Conservation (phyloP, 2,797 vertebrate genomes). For the Pangasius krempfi region DNA sequence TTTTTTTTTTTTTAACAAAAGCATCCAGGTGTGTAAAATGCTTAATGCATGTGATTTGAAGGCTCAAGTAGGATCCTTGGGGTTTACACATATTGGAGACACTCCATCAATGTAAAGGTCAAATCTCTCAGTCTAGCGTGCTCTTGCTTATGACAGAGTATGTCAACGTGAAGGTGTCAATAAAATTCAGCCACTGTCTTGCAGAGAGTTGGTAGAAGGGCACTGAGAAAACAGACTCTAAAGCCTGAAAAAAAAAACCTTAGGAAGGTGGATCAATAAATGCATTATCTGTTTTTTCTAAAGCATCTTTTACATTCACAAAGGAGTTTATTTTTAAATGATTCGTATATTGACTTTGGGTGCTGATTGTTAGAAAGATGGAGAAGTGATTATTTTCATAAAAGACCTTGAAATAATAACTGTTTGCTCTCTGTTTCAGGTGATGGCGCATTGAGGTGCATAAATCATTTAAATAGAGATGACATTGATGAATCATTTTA, state of each 20-base stretch:
- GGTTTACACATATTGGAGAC: slow-evolving; percentile 55
- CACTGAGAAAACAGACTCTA: slow-evolving; percentile 19
- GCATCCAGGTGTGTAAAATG: slow-evolving; percentile 54
- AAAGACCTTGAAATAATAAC: slow-evolving; percentile 36
- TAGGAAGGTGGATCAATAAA: slow-evolving; percentile 41
- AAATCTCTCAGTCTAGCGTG: slow-evolving; percentile 50
- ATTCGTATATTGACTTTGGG: slow-evolving; percentile 23
- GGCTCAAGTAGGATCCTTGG: slow-evolving; percentile 52
- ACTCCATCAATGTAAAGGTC: slow-evolving; percentile 58
- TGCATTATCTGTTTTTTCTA: slow-evolving; percentile 8
- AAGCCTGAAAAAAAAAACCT: slow-evolving; percentile 9
- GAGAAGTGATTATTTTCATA: slow-evolving; percentile 22
- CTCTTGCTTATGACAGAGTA: slow-evolving; percentile 36
- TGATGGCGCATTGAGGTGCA: not conserved
- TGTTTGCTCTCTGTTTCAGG: slow-evolving; percentile 23
- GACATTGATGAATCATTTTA: slow-evolving; percentile 33
- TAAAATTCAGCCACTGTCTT: slow-evolving; percentile 45
- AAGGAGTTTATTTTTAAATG: slow-evolving; percentile 25
- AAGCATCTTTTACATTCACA: slow-evolving; percentile 30
- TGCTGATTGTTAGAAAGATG: slow-evolving; percentile 10
- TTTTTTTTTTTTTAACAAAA: slow-evolving; percentile 15
- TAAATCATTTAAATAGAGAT: slow-evolving; percentile 27
- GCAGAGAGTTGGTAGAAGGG: slow-evolving; percentile 21
- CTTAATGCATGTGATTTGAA: slow-evolving; percentile 57
- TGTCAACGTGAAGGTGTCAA: slow-evolving; percentile 52